A percentile compares a stretch with the other conserved stretches of the same genome.
Conservation (phyloP, 2,888 invertebrate species). For the Tuta absoluta region DNA sequence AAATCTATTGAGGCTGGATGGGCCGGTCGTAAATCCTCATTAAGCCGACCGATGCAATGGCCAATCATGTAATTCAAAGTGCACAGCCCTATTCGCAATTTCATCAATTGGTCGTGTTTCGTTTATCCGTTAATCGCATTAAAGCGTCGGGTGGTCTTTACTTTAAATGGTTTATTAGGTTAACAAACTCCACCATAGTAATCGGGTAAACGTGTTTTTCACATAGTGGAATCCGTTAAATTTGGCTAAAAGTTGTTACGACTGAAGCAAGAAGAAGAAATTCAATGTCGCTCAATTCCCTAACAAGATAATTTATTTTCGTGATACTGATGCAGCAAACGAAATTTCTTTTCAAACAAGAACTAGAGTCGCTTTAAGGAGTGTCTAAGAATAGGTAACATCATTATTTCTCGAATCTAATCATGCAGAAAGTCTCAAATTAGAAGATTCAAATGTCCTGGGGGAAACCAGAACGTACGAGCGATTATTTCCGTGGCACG, state of each 20-base stretch:
- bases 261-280: no score
- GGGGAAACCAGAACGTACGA: not conserved
- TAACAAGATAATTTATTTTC: no score
- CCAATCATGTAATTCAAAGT: slow-evolving; percentile 73
- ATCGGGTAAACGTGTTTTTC: not conserved
- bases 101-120: slow-evolving; percentile 51
- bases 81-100: slow-evolving; percentile 69
- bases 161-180: slow-evolving; percentile 6
- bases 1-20: slow-evolving; percentile 56
- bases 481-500: slow-evolving; percentile 39
- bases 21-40: slow-evolving; percentile 71
- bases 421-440: not conserved
- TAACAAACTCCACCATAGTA: not conserved
- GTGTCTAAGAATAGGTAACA: not conserved
- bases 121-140: slow-evolving; percentile 42
- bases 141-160: slow-evolving; percentile 1
- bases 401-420: not conserved
- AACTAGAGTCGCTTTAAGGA: not conserved
- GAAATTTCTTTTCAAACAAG: not conserved
- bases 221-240: no score
- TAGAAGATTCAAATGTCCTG: slow-evolving; percentile 2
- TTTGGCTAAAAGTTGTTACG: no score
- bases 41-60: slow-evolving; percentile 63
- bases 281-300: no score
- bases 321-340: no score